Percentiles rank a stretch among this genome's conserved stretches.
These are phyloP conservation scores for Ageneiosus marmoratus DNA, from an alignment of 2,113 vertebrate species.

Conservation along the genomic window DNA sequence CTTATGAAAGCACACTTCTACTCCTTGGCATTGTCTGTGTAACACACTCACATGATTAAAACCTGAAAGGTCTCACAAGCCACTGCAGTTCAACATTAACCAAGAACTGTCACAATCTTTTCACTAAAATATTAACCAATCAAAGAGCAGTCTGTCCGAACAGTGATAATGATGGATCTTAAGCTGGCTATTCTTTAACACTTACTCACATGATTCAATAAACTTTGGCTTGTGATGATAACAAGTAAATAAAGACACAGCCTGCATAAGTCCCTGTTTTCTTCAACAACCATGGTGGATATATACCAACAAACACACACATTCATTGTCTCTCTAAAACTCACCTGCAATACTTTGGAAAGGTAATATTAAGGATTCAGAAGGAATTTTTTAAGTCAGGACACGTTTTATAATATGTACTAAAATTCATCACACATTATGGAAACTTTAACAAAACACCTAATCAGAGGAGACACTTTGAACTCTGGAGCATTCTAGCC, in stretches of 20 bases:
- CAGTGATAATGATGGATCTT: neutral
- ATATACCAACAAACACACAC: neutral
- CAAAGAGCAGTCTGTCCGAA: neutral
- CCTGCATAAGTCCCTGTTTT: neutral
- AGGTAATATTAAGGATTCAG: neutral
- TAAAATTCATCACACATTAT: neutral
- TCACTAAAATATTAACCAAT: neutral
- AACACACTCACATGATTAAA: constrained; percentile 1
- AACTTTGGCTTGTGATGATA: constrained; percentile 4
- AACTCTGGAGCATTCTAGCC: neutral
- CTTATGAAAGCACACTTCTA: neutral
- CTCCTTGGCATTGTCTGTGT: neutral
- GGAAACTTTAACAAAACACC: neutral
- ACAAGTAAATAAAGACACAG: neutral
- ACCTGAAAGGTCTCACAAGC: neutral
- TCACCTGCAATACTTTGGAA: neutral
- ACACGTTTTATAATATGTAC: neutral
- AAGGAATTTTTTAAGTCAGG: neutral
- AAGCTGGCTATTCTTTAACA: neutral
- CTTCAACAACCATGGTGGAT: neutral
- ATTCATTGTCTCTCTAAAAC: neutral
- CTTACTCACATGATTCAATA: constrained; percentile 6
- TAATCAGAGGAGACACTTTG: neutral
- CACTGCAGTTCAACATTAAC: constrained; percentile 20
- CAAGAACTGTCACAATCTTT: neutral